Percentiles rank a stretch among this genome's conserved stretches.
These are phyloP conservation scores for Cossypha dichroa DNA, from an alignment of 2,797 vertebrate species.

Conservation along the genomic window DNA sequence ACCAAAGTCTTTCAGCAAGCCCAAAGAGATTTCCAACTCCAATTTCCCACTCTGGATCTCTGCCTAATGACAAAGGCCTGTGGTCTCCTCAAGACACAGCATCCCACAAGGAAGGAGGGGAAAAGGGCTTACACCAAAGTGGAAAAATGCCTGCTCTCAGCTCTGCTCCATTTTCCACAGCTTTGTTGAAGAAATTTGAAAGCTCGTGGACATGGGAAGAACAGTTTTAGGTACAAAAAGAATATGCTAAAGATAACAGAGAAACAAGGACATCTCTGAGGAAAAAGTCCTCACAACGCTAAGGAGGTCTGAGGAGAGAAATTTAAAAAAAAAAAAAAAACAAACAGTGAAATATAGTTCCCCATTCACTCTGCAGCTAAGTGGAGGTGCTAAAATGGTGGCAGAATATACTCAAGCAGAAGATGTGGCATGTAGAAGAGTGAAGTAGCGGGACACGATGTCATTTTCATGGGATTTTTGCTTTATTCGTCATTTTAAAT, in stretches of 20 bases:
- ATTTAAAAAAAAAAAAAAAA: not conserved
- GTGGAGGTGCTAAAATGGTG: not conserved
- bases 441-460: accelerated
- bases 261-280: not conserved
- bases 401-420: not conserved
- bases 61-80: conserved; percentile 39
- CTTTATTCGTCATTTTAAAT: not conserved
- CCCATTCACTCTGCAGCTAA: not conserved
- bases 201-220: not conserved
- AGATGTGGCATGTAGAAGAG: not conserved
- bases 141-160: not conserved
- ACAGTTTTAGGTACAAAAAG: not conserved
- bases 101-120: not conserved
- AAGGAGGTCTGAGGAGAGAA: not conserved
- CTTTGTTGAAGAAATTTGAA: not conserved
- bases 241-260: not conserved
- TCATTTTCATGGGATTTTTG: not conserved
- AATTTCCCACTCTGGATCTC: not conserved
- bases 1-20: not conserved
- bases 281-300: not conserved
- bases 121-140: not conserved
- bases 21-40: not conserved
- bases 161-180: not conserved
- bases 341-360: not conserved
- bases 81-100: not conserved